phyloP scores from a whole-genome alignment of 2,113 vertebrate species.

The Manacus vitellinus region DNA sequence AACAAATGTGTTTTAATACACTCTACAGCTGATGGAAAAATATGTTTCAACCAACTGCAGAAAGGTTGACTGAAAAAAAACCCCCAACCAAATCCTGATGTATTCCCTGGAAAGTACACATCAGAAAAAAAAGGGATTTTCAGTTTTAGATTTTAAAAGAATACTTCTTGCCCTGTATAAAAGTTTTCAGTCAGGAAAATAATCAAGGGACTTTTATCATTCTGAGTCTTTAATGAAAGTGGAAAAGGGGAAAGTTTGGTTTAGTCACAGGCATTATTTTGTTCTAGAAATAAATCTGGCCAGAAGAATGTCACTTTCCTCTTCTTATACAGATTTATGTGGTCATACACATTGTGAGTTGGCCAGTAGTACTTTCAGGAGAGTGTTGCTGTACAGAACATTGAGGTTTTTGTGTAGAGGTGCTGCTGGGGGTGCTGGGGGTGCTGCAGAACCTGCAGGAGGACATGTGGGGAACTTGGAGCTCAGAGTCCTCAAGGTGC shows the following conservation, averaged over 20 bases:
- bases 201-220: not conserved
- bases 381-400: not conserved
- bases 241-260: not conserved
- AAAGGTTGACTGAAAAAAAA: not conserved
- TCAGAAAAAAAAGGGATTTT: not conserved
- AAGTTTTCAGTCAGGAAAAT: not conserved
- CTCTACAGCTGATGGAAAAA: not conserved
- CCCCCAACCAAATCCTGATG: not conserved
- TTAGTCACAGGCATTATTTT: not conserved
- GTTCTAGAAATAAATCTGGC: not conserved
- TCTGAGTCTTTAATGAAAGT: not conserved
- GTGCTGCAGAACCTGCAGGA: not conserved
- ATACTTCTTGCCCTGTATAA: not conserved
- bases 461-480: not conserved
- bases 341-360: not conserved
- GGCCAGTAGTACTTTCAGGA: not conserved
- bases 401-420: not conserved
- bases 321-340: not conserved
- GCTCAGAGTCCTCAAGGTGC: not conserved
- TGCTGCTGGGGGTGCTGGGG: accelerated
- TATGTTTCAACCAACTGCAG: not conserved
- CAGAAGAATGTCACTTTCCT: not conserved
- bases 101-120: not conserved
- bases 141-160: not conserved
- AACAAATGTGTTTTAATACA: not conserved